Base-by-base conservation (phyloP, 2,888 invertebrate species). In the Candidula unifasciata region DNA sequence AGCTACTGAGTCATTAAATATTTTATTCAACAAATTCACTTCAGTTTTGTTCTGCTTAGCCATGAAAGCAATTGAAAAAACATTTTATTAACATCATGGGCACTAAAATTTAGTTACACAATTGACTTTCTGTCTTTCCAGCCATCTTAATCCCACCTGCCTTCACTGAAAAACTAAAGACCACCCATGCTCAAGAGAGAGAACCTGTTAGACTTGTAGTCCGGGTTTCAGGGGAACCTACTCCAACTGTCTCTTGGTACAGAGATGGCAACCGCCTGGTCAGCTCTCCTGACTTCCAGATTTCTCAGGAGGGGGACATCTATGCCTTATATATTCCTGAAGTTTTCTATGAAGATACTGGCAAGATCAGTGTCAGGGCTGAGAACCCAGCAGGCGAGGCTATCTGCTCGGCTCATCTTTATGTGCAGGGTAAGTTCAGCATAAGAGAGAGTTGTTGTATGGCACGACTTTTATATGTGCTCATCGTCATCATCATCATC, bases 101-200 rank as follows among this genome's bases (percentile, higher is more conserved):
- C 13, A 44, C 44, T 44, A 44, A 10, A 44, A 44, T 44, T 10
- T 13, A 44, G 44, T 44, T 6, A 44, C 13, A 44, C 44, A 44
- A 44, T 44, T 44, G 6, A 44, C 44, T 10, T 44, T 44, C 44
- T 80, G 64, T 73, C 21, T 82, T 89, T 87, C 60, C 93, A 97
- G 97, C 96, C 94, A 96, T 96, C 52, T 95, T 96, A 88, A 96
- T 96, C 91, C 96, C 97, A 60, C 97, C 97, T 66, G 96, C 95
- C 90, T 97, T 98, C 90, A 96, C 96, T 3, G 95, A 96, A 92
- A 96, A 97, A 84, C 94, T 98, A 83, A 95, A 96, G 93, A 96
- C 97, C 21, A 94, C 96, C 88, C 95, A 90, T 60, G 96, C 95
- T 60, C 89, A 90, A 74, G 93, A 93, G 83, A 93, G 93, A 6